Conservation (phyloP, 2,888 invertebrate species). For the Blastobasis adustella region DNA sequence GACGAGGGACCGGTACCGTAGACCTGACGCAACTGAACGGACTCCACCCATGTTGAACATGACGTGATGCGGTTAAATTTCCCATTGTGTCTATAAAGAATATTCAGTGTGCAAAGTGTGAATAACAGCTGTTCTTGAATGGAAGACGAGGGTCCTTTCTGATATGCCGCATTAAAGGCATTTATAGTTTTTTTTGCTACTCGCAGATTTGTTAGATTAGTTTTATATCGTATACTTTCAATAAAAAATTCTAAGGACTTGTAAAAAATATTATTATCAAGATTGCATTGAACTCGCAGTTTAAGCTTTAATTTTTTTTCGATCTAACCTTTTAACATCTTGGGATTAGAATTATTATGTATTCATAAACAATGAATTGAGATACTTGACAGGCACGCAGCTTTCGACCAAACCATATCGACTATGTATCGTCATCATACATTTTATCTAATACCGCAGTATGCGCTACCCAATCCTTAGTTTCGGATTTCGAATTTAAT, state of each 20-base stretch:
- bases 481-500: too few relatives aligned
- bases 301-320: too few relatives aligned
- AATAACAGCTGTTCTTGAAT: constrained; percentile 44
- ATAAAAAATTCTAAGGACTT: neutral
- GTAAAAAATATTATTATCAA: neutral
- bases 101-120: constrained; percentile 59
- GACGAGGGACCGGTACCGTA: constrained; percentile 56
- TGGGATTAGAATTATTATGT: too few relatives aligned
- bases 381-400: too few relatives aligned
- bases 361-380: too few relatives aligned
- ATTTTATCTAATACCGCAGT: too few relatives aligned
- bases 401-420: too few relatives aligned
- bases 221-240: constrained; percentile 2
- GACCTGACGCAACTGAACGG: constrained; percentile 52
- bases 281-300: neutral
- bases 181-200: constrained; percentile 30
- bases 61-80: constrained; percentile 58
- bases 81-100: constrained; percentile 46
- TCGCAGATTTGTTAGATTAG: constrained; percentile 33
- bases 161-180: constrained; percentile 32
- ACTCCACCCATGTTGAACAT: constrained; percentile 49
- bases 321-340: too few relatives aligned
- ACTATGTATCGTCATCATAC: too few relatives aligned
- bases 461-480: too few relatives aligned
- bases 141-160: constrained; percentile 40